Conservation (phyloP, 2,113 vertebrate genomes). For the Sminthopsis crassicaudata region DNA sequence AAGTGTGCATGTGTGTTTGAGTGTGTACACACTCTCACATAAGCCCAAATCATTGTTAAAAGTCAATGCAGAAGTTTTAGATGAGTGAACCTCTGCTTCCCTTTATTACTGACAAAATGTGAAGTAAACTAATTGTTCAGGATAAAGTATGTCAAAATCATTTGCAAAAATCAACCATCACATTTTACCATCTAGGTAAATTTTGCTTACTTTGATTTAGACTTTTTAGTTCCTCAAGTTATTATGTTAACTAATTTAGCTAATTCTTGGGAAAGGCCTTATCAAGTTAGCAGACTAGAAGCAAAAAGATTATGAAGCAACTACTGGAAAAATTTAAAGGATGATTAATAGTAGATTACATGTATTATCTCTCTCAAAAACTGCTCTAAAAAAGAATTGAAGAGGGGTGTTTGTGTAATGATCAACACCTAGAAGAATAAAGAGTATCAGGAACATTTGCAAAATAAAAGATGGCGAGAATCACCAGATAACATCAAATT, state of each 20-base stretch:
- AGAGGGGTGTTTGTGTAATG: conserved; percentile 31
- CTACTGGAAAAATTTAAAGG: conserved; percentile 20
- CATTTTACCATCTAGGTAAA: conserved; percentile 8
- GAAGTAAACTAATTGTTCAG: conserved; percentile 26
- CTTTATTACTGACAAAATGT: not conserved
- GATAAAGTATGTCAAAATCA: not conserved
- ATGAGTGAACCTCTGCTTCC: not conserved
- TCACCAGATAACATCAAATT: not conserved
- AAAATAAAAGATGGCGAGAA: conserved; percentile 25
- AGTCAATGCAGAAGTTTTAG: not conserved
- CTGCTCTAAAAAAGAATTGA: not conserved
- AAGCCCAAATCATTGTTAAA: conserved; percentile 1
- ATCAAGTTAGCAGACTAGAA: not conserved
- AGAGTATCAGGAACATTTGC: not conserved
- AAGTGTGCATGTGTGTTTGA: not conserved
- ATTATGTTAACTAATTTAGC: not conserved
- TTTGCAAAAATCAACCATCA: not conserved
- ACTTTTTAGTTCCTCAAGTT: conserved; percentile 18
- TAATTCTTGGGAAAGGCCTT: conserved; percentile 1
- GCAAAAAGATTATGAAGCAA: conserved; percentile 15
- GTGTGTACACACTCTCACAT: not conserved
- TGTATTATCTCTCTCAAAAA: not conserved
- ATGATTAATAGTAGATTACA: not conserved
- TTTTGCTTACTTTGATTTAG: conserved; percentile 16
- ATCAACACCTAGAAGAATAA: not conserved